phyloP scores from a whole-genome alignment of 1,140 invertebrate genomes.

The Pseudobourletiella spinata region DNA sequence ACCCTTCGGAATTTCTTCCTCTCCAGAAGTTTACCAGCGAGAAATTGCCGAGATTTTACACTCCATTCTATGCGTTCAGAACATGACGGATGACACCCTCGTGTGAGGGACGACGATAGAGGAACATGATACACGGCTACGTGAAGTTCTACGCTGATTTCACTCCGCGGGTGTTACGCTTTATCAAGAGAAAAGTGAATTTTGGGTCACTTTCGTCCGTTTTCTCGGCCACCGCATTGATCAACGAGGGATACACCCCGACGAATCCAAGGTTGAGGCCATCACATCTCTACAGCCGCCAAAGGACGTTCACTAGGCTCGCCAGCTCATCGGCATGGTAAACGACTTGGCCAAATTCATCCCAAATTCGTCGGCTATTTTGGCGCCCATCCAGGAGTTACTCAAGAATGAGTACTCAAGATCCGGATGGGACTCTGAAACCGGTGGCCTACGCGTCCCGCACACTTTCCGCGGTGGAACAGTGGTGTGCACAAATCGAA shows the following conservation, averaged over 20 bases:
- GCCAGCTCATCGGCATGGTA: not conserved
- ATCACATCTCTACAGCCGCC: conserved; percentile 36
- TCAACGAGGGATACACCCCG: conserved; percentile 39
- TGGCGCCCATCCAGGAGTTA: not conserved
- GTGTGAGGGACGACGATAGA: conserved; percentile 39
- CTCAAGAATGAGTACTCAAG: not conserved
- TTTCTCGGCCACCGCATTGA: conserved; percentile 42
- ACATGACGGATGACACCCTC: conserved; percentile 49
- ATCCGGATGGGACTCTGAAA: conserved; percentile 8
- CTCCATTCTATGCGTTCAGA: conserved; percentile 38
- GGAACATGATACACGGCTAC: conserved; percentile 37
- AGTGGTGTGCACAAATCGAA: conserved; percentile 37
- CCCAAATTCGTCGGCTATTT: not conserved
- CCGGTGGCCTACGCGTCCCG: conserved; percentile 38
- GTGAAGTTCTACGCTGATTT: conserved; percentile 14
- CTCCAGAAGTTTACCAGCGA: conserved; percentile 45
- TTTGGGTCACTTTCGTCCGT: conserved; percentile 35
- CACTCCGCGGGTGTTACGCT: conserved; percentile 26
- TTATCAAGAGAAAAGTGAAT: conserved; percentile 36
- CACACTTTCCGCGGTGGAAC: conserved; percentile 32
- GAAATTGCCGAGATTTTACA: conserved; percentile 44
- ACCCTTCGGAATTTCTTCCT: conserved; percentile 44
- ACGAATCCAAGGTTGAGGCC: conserved; percentile 39
- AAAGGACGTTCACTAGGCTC: conserved; percentile 24
- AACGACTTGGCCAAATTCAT: conserved; percentile 10